These are phyloP conservation scores for Bombus ignitus DNA, from an alignment of 1,140 invertebrate genomes.

Conservation along the genomic window DNA sequence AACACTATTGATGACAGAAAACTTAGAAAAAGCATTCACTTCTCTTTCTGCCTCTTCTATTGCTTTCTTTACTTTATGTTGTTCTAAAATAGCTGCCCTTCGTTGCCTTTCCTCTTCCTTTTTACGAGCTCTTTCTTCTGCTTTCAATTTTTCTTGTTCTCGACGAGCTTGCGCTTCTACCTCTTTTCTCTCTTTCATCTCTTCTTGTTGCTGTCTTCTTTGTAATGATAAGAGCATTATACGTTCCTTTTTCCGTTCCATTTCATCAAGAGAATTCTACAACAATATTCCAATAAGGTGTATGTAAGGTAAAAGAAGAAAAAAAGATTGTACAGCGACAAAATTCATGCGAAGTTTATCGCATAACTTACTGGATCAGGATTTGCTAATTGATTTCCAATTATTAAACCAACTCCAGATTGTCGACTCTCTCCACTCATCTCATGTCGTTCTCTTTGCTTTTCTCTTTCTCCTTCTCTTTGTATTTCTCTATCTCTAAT, in stretches of 20 bases:
- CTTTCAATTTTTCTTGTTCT: slow-evolving; percentile 91
- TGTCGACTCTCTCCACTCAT: slow-evolving; percentile 64
- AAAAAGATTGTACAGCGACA: background rate
- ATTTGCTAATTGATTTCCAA: slow-evolving; percentile 86
- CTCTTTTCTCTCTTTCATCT: slow-evolving; percentile 92
- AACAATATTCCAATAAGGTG: slow-evolving; percentile 27
- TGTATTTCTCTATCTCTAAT: slow-evolving; percentile 75
- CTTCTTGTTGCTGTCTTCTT: slow-evolving; percentile 94
- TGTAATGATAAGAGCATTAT: slow-evolving; percentile 94
- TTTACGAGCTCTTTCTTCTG: slow-evolving; percentile 92
- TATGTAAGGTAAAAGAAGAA: background rate
- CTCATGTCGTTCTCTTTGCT: slow-evolving; percentile 74
- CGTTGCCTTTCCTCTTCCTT: slow-evolving; percentile 95
- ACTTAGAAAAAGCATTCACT: slow-evolving; percentile 80
- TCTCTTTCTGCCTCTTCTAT: slow-evolving; percentile 95
- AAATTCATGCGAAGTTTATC: background rate
- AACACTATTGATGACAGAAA: background rate
- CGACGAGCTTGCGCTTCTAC: slow-evolving; percentile 90
- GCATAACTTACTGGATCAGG: slow-evolving; percentile 86
- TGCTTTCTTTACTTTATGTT: slow-evolving; percentile 97
- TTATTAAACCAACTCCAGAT: slow-evolving; percentile 86
- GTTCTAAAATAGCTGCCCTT: slow-evolving; percentile 94
- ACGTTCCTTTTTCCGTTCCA: slow-evolving; percentile 94
- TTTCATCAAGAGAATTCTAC: slow-evolving; percentile 92
- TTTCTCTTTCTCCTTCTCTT: slow-evolving; percentile 79